Evolutionary conservation across 2,113 vertebrate species (phyloP).

Genomic region (Myiagra hebetior): DNA sequence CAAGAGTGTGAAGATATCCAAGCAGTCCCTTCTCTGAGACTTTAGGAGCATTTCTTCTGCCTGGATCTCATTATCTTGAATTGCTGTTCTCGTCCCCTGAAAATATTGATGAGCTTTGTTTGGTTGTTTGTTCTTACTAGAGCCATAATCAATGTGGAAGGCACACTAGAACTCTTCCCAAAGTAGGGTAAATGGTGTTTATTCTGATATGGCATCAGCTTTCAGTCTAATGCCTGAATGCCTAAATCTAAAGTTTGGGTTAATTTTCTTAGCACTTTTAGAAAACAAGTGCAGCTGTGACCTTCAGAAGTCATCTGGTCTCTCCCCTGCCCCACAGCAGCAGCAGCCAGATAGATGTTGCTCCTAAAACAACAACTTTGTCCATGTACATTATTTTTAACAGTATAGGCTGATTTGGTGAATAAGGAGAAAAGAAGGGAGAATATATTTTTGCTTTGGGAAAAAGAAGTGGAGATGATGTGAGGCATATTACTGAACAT

Average conservation of each 20-base stretch:
- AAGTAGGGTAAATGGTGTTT: neutral
- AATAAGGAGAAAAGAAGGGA: neutral
- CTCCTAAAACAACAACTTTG: neutral
- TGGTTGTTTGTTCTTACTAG: neutral
- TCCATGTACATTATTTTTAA: neutral
- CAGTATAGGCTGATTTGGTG: neutral
- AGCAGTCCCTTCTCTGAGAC: neutral
- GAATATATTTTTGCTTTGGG: neutral
- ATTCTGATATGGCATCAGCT: neutral
- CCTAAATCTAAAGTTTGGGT: neutral
- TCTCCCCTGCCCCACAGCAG: neutral
- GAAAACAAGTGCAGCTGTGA: neutral
- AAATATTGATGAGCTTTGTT: neutral
- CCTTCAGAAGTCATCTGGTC: neutral
- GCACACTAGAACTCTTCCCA: neutral
- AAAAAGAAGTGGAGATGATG: neutral
- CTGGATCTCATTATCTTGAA: neutral
- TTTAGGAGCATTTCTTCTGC: neutral
- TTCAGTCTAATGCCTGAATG: neutral
- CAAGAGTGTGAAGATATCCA: neutral
- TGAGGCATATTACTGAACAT: neutral
- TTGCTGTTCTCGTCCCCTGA: neutral
- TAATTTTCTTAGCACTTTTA: neutral
- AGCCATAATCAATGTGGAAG: neutral
- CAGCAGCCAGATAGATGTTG: neutral